Evolutionary conservation across 2,113 vertebrate species (phyloP), one percentile per base, ranked within the genome.

Genomic region (Anolis carolinensis): DNA sequence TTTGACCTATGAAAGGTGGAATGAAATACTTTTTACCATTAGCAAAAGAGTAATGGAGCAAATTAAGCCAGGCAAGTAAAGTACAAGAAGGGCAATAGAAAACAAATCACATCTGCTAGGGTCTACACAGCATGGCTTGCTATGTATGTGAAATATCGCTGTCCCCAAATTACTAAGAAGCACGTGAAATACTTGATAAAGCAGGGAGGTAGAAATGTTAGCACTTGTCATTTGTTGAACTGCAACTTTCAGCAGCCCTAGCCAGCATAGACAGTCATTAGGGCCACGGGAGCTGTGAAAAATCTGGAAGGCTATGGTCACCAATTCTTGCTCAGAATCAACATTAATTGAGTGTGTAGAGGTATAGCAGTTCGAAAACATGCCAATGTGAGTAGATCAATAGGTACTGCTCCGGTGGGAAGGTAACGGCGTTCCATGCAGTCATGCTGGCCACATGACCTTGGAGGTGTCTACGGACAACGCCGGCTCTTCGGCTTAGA

Each of bases 11-110:
- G 20, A 52, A 82, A 82, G 79, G 44, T 48, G n/a, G 80, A 82
- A 34, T 82, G 80, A 50, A 71, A 70, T 82, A 70, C 44, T 71
- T 71, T 71, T 30, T 82, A 52, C 67, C 67, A 25, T 52, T 82
- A 30, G 67, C n/a, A 52, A 7, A 82, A 71, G 67, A 71, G 30
- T 82, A 82, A 82, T 82, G 44, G 65, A 82, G 80, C 44, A 82
- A 70, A 82, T 44, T 18, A 39, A 52, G 52, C 20, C 44, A 52
- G 30, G 67, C 27, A 30, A 82, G 16, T 82, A 32, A 23, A 23
- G 8, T 70, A 4, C 67, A 67, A 32, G 44, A 30, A 52, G 20
- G 34, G 44, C 23, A 44, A 71, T 32, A 3, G 39, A 50, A 82
- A 70, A 44, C 62, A 48, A 68, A 48, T 67, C 36, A 81, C 20